Percentiles rank a stretch among this genome's conserved stretches.
Evolutionary conservation across 2,113 vertebrate genomes (phyloP).

Genomic region (Strigops habroptila): DNA sequence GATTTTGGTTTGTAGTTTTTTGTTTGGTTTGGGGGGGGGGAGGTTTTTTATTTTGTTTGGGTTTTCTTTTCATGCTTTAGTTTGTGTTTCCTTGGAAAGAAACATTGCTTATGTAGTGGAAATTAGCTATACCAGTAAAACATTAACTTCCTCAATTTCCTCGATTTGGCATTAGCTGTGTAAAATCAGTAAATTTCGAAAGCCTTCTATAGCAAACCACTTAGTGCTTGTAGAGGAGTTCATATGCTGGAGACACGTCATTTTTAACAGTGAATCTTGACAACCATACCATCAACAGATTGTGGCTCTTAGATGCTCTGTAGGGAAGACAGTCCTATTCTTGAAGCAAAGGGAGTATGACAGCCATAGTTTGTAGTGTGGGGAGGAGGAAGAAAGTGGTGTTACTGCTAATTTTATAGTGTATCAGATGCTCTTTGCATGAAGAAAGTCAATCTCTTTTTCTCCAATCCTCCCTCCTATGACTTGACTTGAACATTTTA

Average conservation of each 20-base stretch:
- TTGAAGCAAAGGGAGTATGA: background rate
- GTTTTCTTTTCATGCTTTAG: background rate
- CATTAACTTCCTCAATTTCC: background rate
- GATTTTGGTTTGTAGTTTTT: background rate
- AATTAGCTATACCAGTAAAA: background rate
- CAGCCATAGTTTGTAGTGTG: background rate
- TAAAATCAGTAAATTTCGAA: background rate
- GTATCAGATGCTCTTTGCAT: background rate
- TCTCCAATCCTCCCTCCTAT: background rate
- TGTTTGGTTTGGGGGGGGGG: background rate
- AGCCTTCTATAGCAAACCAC: background rate
- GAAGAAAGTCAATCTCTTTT: background rate
- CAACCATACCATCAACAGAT: background rate
- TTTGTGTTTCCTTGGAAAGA: background rate
- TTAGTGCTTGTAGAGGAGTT: background rate
- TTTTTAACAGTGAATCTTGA: background rate
- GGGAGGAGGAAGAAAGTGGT: background rate
- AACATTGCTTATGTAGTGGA: accelerated
- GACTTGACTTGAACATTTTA: background rate
- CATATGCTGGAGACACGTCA: background rate
- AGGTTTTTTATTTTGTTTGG: background rate
- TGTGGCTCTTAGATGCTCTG: background rate
- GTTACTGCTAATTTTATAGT: background rate
- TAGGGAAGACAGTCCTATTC: background rate
- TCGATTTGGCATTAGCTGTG: background rate